These are phyloP conservation scores for Macheiramphus alcinus DNA, from an alignment of 2,113 vertebrate genomes.

Conservation along the genomic window DNA sequence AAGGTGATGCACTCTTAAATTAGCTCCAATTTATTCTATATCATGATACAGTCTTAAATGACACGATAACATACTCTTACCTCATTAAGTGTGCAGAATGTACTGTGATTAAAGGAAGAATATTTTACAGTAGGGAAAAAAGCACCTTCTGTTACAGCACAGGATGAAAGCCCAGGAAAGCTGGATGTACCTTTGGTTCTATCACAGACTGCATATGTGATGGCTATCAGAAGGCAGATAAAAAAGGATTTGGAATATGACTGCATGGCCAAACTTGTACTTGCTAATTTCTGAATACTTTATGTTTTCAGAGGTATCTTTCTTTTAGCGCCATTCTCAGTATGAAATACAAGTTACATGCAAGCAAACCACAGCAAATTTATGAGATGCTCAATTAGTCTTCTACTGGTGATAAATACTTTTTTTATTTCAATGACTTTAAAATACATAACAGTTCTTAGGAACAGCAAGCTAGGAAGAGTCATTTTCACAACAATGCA, in stretches of 20 bases:
- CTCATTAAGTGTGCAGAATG: slow-evolving; percentile 44
- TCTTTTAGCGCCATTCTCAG: neutral
- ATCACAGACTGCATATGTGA: neutral
- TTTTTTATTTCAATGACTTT: neutral
- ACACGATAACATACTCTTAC: slow-evolving; percentile 11
- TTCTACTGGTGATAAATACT: neutral
- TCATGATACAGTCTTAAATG: slow-evolving; percentile 17
- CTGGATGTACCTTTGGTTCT: neutral
- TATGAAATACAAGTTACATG: neutral
- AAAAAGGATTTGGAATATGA: neutral
- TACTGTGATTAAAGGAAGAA: slow-evolving; percentile 47
- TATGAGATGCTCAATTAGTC: neutral
- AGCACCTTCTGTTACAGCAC: slow-evolving; percentile 32
- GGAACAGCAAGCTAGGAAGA: neutral
- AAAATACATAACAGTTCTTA: neutral
- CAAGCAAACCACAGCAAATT: neutral
- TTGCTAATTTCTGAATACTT: slow-evolving; percentile 23
- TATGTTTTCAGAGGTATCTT: neutral
- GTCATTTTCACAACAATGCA: neutral
- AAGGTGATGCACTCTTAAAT: neutral
- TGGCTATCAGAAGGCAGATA: slow-evolving; percentile 11
- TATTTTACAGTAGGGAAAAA: slow-evolving; percentile 44
- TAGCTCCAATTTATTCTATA: slow-evolving; percentile 17
- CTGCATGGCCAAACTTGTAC: neutral
- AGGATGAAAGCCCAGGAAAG: slow-evolving; percentile 38